Evolutionary conservation across 1,140 invertebrate species (phyloP).

Genomic region (Listronotus oregonensis): DNA sequence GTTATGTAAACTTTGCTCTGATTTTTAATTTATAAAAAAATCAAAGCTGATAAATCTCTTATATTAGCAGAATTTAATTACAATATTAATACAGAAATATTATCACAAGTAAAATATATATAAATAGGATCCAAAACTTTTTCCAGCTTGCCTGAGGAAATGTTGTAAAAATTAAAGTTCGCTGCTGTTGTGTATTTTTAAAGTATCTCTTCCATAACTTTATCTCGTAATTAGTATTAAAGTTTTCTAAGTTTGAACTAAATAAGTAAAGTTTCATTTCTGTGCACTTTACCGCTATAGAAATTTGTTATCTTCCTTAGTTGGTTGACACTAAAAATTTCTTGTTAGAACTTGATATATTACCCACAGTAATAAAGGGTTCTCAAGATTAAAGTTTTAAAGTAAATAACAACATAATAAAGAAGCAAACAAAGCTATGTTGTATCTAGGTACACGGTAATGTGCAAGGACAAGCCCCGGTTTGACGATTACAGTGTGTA

Average conservation of each 20-base stretch:
- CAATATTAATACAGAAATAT: too few relatives aligned
- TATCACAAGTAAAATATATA: too few relatives aligned
- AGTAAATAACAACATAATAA: conserved; percentile 17
- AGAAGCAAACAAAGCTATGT: conserved; percentile 14
- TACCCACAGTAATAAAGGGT: conserved; percentile 7
- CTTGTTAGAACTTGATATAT: conserved; percentile 21
- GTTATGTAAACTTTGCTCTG: too few relatives aligned
- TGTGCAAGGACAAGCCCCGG: too few relatives aligned
- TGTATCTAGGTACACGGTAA: too few relatives aligned
- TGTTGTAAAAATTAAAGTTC: conserved; percentile 29
- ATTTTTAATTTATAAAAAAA: too few relatives aligned
- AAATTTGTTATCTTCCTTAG: conserved; percentile 23
- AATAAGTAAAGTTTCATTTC: conserved; percentile 32
- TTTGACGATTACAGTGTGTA: too few relatives aligned
- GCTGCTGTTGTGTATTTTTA: conserved; percentile 10
- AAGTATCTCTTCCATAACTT: not conserved
- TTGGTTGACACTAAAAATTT: conserved; percentile 26
- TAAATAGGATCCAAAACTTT: too few relatives aligned
- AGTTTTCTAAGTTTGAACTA: conserved; percentile 14
- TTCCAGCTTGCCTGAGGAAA: conserved; percentile 3
- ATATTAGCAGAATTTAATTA: too few relatives aligned
- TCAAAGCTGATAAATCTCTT: too few relatives aligned
- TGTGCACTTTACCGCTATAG: conserved; percentile 10
- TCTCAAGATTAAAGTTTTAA: conserved; percentile 20
- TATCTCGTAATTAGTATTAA: conserved; percentile 26